phyloP scores from a whole-genome alignment of 2,888 invertebrate genomes.

The Nesidiocoris tenuis region DNA sequence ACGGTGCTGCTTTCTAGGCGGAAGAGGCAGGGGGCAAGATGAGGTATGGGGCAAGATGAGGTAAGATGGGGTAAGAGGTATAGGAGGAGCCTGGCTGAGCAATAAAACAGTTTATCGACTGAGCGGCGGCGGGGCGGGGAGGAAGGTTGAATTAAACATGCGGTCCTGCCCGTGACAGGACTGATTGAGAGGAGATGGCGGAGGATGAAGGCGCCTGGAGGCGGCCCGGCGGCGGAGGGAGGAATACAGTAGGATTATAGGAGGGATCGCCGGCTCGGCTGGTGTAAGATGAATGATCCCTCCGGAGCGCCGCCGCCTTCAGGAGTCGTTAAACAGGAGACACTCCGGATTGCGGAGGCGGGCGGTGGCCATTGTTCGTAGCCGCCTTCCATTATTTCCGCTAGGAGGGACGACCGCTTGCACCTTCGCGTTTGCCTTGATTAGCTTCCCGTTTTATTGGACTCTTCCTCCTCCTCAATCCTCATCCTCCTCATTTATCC shows the following conservation, averaged over 20 bases:
- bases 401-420: too few relatives aligned
- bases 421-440: slow-evolving; percentile 36
- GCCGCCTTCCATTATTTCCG: slow-evolving; percentile 22
- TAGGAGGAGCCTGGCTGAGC: slow-evolving; percentile 41
- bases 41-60: neutral
- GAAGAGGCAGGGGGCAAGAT: too few relatives aligned
- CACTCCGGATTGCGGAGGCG: slow-evolving; percentile 31
- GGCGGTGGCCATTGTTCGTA: neutral
- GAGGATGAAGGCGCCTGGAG: slow-evolving; percentile 1
- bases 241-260: neutral
- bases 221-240: neutral
- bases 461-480: neutral
- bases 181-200: slow-evolving; percentile 42
- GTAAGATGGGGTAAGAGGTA: neutral
- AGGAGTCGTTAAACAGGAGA: slow-evolving; percentile 43
- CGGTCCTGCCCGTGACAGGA: slow-evolving; percentile 44
- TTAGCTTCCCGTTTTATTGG: slow-evolving; percentile 43
- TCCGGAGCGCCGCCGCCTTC: neutral
- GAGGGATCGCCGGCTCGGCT: neutral
- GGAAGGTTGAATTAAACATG: slow-evolving; percentile 43
- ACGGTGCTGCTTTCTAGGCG: slow-evolving; percentile 18
- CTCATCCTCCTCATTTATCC: too few relatives aligned
- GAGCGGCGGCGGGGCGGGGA: slow-evolving; percentile 49
- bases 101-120: slow-evolving; percentile 58
- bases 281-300: slow-evolving; percentile 42